Base-by-base conservation (phyloP, 37 sponge, comb jelly and placozoan species). In the Axinella damicornis region DNA sequence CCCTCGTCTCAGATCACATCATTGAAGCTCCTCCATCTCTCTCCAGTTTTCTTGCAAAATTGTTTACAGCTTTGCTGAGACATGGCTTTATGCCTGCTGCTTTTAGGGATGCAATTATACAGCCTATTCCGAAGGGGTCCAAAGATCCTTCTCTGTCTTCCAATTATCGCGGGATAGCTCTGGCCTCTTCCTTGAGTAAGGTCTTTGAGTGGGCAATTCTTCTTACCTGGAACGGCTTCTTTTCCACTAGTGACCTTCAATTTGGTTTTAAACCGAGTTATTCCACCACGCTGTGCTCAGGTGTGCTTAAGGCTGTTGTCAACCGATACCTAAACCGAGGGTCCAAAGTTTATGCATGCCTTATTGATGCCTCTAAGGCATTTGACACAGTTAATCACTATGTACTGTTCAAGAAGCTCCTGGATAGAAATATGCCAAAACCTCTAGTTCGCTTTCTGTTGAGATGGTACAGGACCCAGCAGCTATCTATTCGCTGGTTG, bases 11-110 rank as follows among this genome's bases (percentile, higher is more conserved):
- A 4, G 28, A 73, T 28, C 74, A 73, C 36, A 28, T 73, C 36
- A 25, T 73, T 16, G 16, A 41, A 34, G 67, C 79, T 22, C 17
- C 46, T 16, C 5, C 46, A 12, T 38, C 36, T 2, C 1, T 78
- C 18, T 22, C 16, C 9, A 9, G 33, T 5, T 22, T 34, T 65
- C 66, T 78, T 18, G 46, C 66, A 40, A 5, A 4, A 0, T 65
- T 78, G 28, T 78, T 78, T 28, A 78, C 79, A 64, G 41, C 79
- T 20, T 9, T 76, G 60, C 76, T 59, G 24, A 31, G 34, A 16
- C 76, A 76, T 57, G 76, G 46, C 9, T 46, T 46, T 46, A 46
- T 46, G 46, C 46, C 46, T 12, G 4, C 9, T 12, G 4, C 46
- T 4, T 46, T 28, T 62, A 4, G 46, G 9, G 46, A 46, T 46